These are phyloP conservation scores for Tenthredo amoena DNA, from an alignment of 2,888 invertebrate species.

Conservation along the genomic window DNA sequence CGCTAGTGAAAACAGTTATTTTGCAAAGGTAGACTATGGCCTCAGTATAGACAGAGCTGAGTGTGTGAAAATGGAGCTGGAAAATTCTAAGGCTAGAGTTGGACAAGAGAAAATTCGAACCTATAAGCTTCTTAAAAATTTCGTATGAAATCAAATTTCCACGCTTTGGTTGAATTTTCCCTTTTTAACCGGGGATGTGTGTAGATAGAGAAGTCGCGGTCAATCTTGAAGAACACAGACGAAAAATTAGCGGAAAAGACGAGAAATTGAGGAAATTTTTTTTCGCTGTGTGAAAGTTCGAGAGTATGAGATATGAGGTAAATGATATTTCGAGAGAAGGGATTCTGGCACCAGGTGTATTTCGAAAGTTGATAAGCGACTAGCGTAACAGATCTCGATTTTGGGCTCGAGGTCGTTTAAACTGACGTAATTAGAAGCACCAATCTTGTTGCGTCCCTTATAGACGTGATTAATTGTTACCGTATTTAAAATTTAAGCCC, in stretches of 20 bases:
- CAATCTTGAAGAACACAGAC: background rate
- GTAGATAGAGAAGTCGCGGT: background rate
- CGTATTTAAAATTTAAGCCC: slow-evolving; percentile 4
- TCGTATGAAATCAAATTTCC: background rate
- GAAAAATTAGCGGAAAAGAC: background rate
- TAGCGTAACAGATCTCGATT: background rate
- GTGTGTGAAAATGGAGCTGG: background rate
- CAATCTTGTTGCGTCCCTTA: background rate
- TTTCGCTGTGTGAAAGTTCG: background rate
- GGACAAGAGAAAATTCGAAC: background rate
- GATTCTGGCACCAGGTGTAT: background rate
- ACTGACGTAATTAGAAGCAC: background rate
- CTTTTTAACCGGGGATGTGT: background rate
- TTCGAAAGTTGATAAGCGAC: background rate
- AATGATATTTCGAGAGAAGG: background rate
- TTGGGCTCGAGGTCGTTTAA: background rate
- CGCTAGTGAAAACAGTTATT: too few species aligned
- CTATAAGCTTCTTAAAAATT: too few species aligned
- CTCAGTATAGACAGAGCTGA: background rate
- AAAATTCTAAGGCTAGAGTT: background rate
- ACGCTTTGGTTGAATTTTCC: background rate
- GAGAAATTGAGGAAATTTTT: background rate
- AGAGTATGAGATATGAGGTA: background rate
- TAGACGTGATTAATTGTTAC: background rate
- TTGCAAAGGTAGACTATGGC: background rate